phyloP scores from a whole-genome alignment of 1,140 invertebrate species.

The Neodiprion fabricii region DNA sequence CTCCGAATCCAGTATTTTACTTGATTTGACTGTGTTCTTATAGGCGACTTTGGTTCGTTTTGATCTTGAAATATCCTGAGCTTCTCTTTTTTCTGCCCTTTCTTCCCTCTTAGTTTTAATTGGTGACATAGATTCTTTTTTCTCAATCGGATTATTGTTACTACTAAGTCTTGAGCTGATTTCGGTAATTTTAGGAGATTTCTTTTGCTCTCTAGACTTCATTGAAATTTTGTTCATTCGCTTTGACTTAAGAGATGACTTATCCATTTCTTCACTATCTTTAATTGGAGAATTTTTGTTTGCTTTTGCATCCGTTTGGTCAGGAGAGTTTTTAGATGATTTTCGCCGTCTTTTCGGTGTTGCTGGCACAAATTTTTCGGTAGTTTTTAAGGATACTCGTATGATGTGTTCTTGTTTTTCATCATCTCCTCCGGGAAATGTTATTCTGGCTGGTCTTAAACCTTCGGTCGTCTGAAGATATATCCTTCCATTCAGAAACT shows the following conservation, averaged over 20 bases:
- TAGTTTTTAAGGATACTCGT: conserved; percentile 53
- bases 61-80: neutral
- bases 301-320: conserved; percentile 42
- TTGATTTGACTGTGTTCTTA: neutral
- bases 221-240: conserved; percentile 44
- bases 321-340: conserved; percentile 48
- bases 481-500: conserved; percentile 78
- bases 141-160: conserved; percentile 20
- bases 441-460: conserved; percentile 71
- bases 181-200: conserved; percentile 34
- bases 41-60: neutral
- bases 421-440: conserved; percentile 59
- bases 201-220: conserved; percentile 42
- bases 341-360: conserved; percentile 45
- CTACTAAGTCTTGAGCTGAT: conserved; percentile 14
- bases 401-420: conserved; percentile 57
- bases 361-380: conserved; percentile 44
- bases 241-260: conserved; percentile 38
- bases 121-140: conserved; percentile 31
- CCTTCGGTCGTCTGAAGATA: conserved; percentile 75
- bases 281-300: conserved; percentile 50
- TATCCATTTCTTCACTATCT: conserved; percentile 49
- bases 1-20: neutral
- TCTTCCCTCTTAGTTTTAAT: conserved; percentile 50
- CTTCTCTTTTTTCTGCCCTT: conserved; percentile 43